A percentile compares a stretch with the other conserved stretches of the same genome.
Evolutionary conservation across 1,140 invertebrate genomes (phyloP).

Genomic region (Cotesia chilonis): DNA sequence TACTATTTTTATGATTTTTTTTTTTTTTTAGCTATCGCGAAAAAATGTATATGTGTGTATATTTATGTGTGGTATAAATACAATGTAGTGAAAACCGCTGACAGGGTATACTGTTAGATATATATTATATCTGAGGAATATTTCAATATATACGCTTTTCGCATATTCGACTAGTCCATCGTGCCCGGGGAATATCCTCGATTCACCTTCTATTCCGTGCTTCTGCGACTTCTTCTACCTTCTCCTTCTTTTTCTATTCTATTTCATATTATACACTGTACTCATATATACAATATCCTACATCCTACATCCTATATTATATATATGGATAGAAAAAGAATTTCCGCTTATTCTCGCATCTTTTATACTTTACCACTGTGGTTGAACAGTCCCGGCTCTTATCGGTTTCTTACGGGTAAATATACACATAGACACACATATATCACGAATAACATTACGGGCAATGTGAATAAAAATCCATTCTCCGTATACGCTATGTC

Average conservation of each 20-base stretch:
- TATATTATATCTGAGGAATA: constrained; percentile 22
- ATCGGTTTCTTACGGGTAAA: constrained; percentile 21
- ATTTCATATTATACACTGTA: constrained; percentile 1
- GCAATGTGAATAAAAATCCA: constrained; percentile 11
- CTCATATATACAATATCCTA: background rate
- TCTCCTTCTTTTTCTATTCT: background rate
- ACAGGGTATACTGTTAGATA: constrained; percentile 13
- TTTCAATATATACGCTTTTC: constrained; percentile 35
- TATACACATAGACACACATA: constrained; percentile 4
- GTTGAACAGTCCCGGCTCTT: constrained; percentile 28
- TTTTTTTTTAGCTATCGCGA: no score
- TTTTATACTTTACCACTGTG: constrained; percentile 18
- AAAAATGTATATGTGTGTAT: background rate
- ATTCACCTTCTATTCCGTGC: constrained; percentile 10
- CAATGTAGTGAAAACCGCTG: constrained; percentile 30
- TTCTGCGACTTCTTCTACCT: background rate
- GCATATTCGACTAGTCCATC: constrained; percentile 34
- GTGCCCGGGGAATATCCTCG: constrained; percentile 29
- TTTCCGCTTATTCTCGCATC: constrained; percentile 18
- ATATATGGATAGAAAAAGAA: constrained; percentile 5
- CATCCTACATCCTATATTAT: background rate
- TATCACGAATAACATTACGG: constrained; percentile 13
- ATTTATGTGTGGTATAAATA: constrained; percentile 12
- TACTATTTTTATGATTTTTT: background rate
- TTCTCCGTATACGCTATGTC: background rate